These are phyloP conservation scores for Phaonia tiefii DNA, from an alignment of 2,888 invertebrate species.

Conservation along the genomic window DNA sequence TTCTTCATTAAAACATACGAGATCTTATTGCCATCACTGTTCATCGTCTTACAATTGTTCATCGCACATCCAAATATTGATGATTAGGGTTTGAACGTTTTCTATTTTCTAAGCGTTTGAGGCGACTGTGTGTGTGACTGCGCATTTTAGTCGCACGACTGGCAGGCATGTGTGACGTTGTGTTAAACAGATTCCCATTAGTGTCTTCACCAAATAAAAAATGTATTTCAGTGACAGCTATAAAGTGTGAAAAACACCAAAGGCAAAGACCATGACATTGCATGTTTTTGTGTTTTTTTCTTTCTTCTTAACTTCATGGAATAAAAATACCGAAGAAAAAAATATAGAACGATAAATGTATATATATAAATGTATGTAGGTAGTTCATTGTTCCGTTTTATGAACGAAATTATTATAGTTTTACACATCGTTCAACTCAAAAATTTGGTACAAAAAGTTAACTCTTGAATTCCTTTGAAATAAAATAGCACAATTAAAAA, in stretches of 20 bases:
- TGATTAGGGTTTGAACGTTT: not conserved
- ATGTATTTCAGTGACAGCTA: constrained; percentile 58
- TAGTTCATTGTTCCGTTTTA: constrained; percentile 23
- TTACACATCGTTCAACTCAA: too few species aligned
- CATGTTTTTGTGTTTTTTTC: constrained; percentile 33
- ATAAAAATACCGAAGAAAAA: not conserved
- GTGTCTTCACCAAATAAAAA: constrained; percentile 48
- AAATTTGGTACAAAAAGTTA: too few species aligned
- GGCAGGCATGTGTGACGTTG: constrained; percentile 65
- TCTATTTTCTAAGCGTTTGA: not conserved
- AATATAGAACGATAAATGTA: too few species aligned
- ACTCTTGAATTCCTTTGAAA: too few species aligned
- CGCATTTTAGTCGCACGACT: constrained; percentile 38
- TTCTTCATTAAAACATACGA: constrained; percentile 10
- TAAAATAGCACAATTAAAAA: too few species aligned
- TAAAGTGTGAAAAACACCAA: constrained; percentile 65
- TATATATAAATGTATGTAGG: not conserved
- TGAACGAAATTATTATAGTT: too few species aligned
- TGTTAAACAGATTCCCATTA: constrained; percentile 68
- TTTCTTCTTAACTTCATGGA: constrained; percentile 1
- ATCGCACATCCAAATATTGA: not conserved
- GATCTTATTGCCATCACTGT: constrained; percentile 22
- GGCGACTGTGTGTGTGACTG: constrained; percentile 1
- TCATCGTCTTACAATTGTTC: too few species aligned
- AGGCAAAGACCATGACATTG: constrained; percentile 61